Percentiles rank a stretch among this genome's conserved stretches.
Evolutionary conservation across 2,113 vertebrate species (phyloP).

Genomic region (Falco punctatus): DNA sequence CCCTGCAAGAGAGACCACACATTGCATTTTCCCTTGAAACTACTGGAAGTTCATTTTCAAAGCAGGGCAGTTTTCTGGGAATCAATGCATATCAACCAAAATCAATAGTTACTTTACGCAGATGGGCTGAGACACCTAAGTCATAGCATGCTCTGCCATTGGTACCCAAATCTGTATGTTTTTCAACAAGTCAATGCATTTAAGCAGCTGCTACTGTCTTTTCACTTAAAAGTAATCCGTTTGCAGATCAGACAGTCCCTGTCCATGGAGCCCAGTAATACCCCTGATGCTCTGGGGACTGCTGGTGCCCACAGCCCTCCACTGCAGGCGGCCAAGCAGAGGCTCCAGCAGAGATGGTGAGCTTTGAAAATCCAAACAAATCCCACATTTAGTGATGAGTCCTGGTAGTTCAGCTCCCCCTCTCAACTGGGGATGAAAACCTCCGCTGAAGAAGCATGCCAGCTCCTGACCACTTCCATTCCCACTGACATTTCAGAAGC

Average conservation of each 20-base stretch:
- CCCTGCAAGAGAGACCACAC: constrained; percentile 6
- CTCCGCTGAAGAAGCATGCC: neutral
- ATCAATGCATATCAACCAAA: constrained; percentile 80
- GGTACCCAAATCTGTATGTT: constrained; percentile 65
- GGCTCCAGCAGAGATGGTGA: accelerated
- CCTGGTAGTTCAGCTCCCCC: neutral
- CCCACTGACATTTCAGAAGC: neutral
- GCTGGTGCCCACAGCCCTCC: neutral
- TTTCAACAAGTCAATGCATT: constrained; percentile 68
- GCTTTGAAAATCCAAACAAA: neutral
- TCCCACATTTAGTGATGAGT: accelerated
- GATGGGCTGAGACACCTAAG: constrained; percentile 73
- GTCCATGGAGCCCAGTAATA: neutral
- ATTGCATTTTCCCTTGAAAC: constrained; percentile 54
- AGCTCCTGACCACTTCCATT: neutral
- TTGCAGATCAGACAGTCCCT: constrained; percentile 40
- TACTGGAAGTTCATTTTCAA: constrained; percentile 80
- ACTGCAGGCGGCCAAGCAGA: neutral
- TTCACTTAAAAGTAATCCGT: constrained; percentile 58
- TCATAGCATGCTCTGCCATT: constrained; percentile 25
- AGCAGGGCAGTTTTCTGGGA: constrained; percentile 75
- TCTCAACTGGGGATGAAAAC: neutral
- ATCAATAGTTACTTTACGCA: constrained; percentile 75
- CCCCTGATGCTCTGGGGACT: neutral
- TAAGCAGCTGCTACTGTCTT: constrained; percentile 63